A percentile compares a stretch with the other conserved stretches of the same genome.
These are phyloP conservation scores for Neofelis nebulosa DNA, from an alignment of 2,113 vertebrate genomes.

Conservation along the genomic window DNA sequence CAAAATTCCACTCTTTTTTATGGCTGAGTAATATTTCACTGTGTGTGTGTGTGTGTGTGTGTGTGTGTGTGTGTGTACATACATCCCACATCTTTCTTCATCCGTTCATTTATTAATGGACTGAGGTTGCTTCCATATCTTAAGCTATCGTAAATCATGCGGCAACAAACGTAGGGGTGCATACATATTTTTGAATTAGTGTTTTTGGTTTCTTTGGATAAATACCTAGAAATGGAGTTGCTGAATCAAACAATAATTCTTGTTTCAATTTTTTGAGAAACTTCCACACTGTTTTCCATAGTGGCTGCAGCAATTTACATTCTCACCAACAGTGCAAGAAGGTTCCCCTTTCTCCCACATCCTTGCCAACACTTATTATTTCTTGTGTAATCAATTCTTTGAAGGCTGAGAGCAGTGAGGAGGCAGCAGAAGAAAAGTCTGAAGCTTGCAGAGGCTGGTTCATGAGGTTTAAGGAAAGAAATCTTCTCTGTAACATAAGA, in stretches of 20 bases:
- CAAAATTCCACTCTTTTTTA: neutral
- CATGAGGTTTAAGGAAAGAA: neutral
- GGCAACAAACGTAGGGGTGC: neutral
- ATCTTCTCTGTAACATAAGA: neutral
- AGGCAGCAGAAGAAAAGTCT: neutral
- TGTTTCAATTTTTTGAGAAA: neutral
- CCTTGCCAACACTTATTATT: neutral
- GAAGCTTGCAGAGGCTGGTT: neutral
- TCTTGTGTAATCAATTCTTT: neutral
- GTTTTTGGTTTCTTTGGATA: neutral
- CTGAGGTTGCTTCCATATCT: neutral
- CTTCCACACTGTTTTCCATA: neutral
- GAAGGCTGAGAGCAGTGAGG: neutral
- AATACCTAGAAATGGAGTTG: neutral
- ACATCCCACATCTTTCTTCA: neutral
- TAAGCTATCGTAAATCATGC: neutral
- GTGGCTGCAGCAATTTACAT: neutral
- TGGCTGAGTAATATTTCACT: neutral
- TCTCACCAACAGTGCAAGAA: neutral
- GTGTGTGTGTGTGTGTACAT: neutral
- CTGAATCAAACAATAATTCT: neutral
- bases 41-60: neutral
- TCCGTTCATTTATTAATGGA: neutral
- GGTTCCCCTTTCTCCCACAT: neutral
- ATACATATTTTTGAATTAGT: neutral